Evolutionary conservation across 2,113 vertebrate species (phyloP).

Genomic region (Onychorhynchus coronatus): DNA sequence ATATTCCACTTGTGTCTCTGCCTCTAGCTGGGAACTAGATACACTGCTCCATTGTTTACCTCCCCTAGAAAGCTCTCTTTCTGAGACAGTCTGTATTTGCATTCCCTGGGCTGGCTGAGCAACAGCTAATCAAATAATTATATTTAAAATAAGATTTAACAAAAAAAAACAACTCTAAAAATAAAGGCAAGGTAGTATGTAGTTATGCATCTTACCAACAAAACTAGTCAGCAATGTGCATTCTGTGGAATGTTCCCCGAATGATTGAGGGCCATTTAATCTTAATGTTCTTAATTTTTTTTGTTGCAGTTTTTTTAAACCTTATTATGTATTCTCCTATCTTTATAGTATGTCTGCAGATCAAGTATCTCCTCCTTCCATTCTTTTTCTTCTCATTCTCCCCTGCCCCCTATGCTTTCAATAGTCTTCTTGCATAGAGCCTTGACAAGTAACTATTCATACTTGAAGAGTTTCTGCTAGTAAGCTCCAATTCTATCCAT

Average conservation of each 20-base stretch:
- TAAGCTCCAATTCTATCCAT: neutral
- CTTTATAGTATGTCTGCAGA: neutral
- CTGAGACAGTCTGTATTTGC: constrained; percentile 23
- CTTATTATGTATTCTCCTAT: neutral
- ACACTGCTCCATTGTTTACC: constrained; percentile 8
- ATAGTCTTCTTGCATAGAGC: neutral
- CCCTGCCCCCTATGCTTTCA: neutral
- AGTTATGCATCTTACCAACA: neutral
- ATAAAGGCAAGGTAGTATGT: neutral
- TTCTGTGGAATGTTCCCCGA: neutral
- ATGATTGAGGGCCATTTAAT: neutral
- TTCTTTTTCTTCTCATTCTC: neutral
- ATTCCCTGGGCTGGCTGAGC: neutral
- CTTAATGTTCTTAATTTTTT: neutral
- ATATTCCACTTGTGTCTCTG: neutral
- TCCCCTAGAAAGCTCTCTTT: neutral
- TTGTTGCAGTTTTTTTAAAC: neutral
- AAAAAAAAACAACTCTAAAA: neutral
- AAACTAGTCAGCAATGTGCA: neutral
- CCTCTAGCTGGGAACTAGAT: neutral
- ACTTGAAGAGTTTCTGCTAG: neutral
- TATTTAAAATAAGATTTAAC: constrained; percentile 10
- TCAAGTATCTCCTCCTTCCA: neutral
- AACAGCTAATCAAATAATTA: constrained; percentile 38
- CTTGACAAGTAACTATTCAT: neutral